phyloP scores from a whole-genome alignment of 2,888 invertebrate species.

The Acleris literana region DNA sequence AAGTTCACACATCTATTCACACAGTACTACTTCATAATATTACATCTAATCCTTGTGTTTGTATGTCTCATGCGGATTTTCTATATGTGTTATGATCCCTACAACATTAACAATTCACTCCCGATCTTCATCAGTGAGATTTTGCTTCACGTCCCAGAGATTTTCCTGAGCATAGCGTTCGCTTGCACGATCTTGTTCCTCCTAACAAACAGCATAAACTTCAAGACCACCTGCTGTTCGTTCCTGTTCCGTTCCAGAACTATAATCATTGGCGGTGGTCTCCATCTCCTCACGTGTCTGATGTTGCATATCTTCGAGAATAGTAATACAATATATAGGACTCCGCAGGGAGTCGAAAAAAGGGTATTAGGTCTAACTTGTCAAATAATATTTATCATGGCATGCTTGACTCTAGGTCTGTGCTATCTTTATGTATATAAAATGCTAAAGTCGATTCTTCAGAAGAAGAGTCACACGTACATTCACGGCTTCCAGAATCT shows the following conservation, averaged over 20 bases:
- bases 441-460: conserved; percentile 88
- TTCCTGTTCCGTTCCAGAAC: conserved; percentile 90
- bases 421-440: conserved; percentile 93
- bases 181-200: conserved; percentile 93
- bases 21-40: conserved; percentile 93
- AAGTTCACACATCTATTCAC: conserved; percentile 93
- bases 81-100: conserved; percentile 95
- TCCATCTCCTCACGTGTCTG: conserved; percentile 92
- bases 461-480: conserved; percentile 90
- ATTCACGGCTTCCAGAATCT: conserved; percentile 91
- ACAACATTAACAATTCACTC: conserved; percentile 92
- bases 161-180: conserved; percentile 94
- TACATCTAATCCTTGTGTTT: conserved; percentile 91
- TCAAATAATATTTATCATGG: conserved; percentile 93
- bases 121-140: conserved; percentile 91
- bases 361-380: conserved; percentile 89
- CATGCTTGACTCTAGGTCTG: conserved; percentile 92
- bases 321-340: conserved; percentile 77
- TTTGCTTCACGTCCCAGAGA: conserved; percentile 92
- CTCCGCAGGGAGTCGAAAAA: conserved; percentile 75
- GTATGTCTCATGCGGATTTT: conserved; percentile 93
- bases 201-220: conserved; percentile 90
- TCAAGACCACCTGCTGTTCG: conserved; percentile 87
- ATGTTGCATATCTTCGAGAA: conserved; percentile 91
- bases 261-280: conserved; percentile 89